These are phyloP conservation scores for Dipodomys merriami DNA, from an alignment of 2,113 vertebrate species.

Conservation along the genomic window DNA sequence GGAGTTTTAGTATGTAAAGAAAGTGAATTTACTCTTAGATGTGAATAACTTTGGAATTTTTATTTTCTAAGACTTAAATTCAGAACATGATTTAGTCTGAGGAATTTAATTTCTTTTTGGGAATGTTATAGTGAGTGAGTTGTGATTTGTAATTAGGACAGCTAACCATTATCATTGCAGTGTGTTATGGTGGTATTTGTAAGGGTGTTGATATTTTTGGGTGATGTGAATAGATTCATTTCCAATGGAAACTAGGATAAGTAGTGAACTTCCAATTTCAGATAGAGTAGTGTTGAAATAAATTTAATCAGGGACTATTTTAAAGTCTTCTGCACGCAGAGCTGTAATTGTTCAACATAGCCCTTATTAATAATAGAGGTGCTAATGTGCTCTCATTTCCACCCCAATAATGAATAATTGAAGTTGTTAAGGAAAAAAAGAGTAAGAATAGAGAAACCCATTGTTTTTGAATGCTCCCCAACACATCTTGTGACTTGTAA, in stretches of 20 bases:
- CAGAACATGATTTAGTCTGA: not conserved
- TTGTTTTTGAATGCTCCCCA: not conserved
- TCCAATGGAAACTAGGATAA: constrained; percentile 7
- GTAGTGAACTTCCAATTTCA: not conserved
- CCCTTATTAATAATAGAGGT: not conserved
- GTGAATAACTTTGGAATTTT: constrained; percentile 27
- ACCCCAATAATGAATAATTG: not conserved
- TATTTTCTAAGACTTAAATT: not conserved
- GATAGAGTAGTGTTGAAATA: not conserved
- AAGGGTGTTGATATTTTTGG: not conserved
- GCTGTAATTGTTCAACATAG: not conserved
- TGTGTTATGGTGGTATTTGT: not conserved
- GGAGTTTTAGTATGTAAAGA: constrained; percentile 15
- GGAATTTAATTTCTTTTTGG: constrained; percentile 39
- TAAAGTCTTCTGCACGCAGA: not conserved
- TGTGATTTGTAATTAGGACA: not conserved
- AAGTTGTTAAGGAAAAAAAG: not conserved
- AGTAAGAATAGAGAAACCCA: not conserved
- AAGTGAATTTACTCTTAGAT: constrained; percentile 25
- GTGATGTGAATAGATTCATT: not conserved
- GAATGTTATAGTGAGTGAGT: not conserved
- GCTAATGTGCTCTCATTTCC: not conserved
- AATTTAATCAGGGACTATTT: not conserved
- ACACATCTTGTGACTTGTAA: not conserved
- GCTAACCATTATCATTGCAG: not conserved